Base-by-base conservation (phyloP, 2,888 invertebrate species). In the Melanophora roralis region DNA sequence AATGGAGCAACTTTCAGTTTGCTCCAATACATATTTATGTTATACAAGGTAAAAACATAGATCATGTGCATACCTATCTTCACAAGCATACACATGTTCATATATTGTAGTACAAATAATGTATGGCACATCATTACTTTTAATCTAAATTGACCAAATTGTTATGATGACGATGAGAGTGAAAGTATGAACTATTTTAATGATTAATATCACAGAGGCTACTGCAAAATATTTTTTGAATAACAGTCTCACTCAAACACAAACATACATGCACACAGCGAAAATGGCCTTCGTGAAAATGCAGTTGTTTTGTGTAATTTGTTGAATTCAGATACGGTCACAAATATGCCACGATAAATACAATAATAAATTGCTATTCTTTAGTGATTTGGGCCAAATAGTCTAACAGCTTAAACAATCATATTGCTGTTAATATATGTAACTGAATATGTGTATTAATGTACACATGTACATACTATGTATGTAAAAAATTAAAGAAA, bases 111-210 rank as follows among this genome's bases (percentile, higher is more conserved):
- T 75, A 67, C 75, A 72, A 67, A 75, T 80, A 75, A 80, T 80
- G 67, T 49, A 80, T 75, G 67, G 67, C 79, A 59, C 67, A 55
- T 67, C 79, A 62, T 75, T 75, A 72, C 23, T 67, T 80, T 71
- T 75, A 80, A 72, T 72, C 75, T 75, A 75, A 75, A 80, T 75
- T 80, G 75, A 72, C 75, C 79, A 80, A 80, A 75, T 72, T 80
- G 75, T 80, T 71, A 75, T 75, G 67, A 75, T 57, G 71, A 62
- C 23, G 23, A 19, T 67, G 14, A 78, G 75, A 80, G 79, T 75
- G 79, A 80, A 80, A 80, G 79, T 75, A 60, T 21, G 19, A 34
- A 53, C 27, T 53, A 34, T 71, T 64, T 60, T 71, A 32, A 36
- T 67, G 64, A 69, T 74, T 68, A 73, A 78, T 68, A 69, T 65